Evolutionary conservation across 2,113 vertebrate species (phyloP).

Genomic region (Engystomops pustulosus): DNA sequence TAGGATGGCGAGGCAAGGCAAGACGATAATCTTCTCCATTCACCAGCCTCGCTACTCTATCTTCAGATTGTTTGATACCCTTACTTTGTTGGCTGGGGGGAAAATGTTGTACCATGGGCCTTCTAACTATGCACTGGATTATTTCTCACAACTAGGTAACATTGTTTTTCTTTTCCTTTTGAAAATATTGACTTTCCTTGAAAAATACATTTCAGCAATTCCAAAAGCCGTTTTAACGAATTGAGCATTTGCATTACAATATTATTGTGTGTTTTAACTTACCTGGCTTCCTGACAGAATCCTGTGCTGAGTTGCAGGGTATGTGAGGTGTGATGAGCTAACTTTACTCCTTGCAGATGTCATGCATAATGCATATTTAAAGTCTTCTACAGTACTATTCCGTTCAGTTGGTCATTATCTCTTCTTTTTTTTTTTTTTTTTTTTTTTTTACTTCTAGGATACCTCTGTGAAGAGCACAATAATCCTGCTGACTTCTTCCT

Average conservation of each 20-base stretch:
- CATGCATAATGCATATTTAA: no score
- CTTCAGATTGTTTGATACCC: constrained; percentile 88
- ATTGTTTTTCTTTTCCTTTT: no score
- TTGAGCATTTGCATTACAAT: no score
- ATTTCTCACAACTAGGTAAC: constrained; percentile 83
- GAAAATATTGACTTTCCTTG: neutral
- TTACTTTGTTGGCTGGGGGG: constrained; percentile 86
- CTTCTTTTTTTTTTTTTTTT: neutral
- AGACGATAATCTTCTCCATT: constrained; percentile 93
- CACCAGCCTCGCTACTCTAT: constrained; percentile 95
- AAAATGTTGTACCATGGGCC: constrained; percentile 86
- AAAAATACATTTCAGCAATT: neutral
- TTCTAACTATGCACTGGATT: constrained; percentile 74
- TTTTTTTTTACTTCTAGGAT: constrained; percentile 73
- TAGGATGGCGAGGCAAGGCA: constrained; percentile 84
- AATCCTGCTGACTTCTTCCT: constrained; percentile 96
- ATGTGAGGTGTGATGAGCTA: no score
- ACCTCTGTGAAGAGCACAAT: constrained; percentile 88
- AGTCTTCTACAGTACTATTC: neutral
- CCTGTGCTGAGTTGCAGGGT: no score
- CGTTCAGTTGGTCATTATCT: neutral
- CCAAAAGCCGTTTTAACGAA: neutral
- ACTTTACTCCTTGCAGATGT: no score
- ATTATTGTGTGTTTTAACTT: no score
- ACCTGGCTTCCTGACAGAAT: no score